These are phyloP conservation scores for Idaea straminata DNA, from an alignment of 2,888 invertebrate species.

Conservation along the genomic window DNA sequence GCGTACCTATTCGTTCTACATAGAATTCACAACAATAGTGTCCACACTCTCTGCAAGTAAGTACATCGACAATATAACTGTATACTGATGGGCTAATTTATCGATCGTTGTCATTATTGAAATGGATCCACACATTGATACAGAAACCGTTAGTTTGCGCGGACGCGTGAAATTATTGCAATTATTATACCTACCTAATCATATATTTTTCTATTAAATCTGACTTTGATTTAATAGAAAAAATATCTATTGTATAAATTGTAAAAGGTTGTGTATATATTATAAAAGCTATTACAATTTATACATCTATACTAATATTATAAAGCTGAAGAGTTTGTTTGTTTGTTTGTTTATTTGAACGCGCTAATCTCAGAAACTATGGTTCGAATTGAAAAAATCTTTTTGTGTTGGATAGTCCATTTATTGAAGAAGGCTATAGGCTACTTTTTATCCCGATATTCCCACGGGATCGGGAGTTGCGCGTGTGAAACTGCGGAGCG, in stretches of 20 bases:
- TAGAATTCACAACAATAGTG: constrained; percentile 14
- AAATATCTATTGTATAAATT: neutral
- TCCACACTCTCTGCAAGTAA: constrained; percentile 5
- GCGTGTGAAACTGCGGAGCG: too few relatives aligned
- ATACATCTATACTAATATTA: too few relatives aligned
- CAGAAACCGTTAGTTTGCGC: constrained; percentile 60
- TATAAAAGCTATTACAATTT: too few relatives aligned
- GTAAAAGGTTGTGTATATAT: neutral
- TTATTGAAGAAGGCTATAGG: too few relatives aligned
- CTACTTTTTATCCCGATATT: too few relatives aligned
- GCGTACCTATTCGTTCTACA: constrained; percentile 20
- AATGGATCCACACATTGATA: constrained; percentile 52
- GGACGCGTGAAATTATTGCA: constrained; percentile 56
- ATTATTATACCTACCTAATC: constrained; percentile 30
- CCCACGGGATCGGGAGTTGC: too few relatives aligned
- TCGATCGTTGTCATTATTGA: constrained; percentile 55
- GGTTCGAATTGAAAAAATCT: too few relatives aligned
- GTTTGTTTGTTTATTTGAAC: too few relatives aligned
- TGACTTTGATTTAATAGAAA: neutral
- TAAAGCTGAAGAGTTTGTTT: too few relatives aligned
- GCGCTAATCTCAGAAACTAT: too few relatives aligned
- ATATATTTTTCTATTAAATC: constrained; percentile 1
- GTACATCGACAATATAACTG: constrained; percentile 38
- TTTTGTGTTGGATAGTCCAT: too few relatives aligned
- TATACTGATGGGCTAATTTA: constrained; percentile 44